Evolutionary conservation across 2,888 invertebrate genomes (phyloP).

Genomic region (Andrena haemorrhoa): DNA sequence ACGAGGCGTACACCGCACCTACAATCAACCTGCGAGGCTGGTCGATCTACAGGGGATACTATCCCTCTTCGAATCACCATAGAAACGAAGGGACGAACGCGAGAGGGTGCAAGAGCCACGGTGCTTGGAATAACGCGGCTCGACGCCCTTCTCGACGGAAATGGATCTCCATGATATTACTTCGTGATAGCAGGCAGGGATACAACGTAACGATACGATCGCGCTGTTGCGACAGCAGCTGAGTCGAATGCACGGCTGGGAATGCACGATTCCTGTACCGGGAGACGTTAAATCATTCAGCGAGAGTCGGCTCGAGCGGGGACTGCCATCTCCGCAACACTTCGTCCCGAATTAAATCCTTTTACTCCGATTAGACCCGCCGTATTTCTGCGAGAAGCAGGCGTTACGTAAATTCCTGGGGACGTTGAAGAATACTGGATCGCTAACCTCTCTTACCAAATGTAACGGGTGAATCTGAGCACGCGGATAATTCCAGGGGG

Average conservation of each 20-base stretch:
- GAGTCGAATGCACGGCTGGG: not conserved
- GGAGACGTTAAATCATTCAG: not conserved
- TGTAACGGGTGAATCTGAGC: not conserved
- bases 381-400: not conserved
- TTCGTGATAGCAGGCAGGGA: slow-evolving; percentile 27
- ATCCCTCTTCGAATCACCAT: slow-evolving; percentile 72
- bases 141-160: slow-evolving; percentile 59
- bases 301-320: not conserved
- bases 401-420: not conserved
- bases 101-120: slow-evolving; percentile 70
- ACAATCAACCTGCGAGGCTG: slow-evolving; percentile 67
- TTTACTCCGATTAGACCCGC: not conserved
- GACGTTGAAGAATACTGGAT: not conserved
- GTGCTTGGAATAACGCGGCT: slow-evolving; percentile 69
- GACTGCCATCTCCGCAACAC: not conserved
- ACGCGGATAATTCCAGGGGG: not conserved
- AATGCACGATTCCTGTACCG: slow-evolving; percentile 1
- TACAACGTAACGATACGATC: slow-evolving; percentile 29
- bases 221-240: slow-evolving; percentile 9
- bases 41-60: slow-evolving; percentile 64
- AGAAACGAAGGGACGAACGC: slow-evolving; percentile 68
- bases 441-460: not conserved
- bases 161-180: slow-evolving; percentile 50
- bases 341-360: slow-evolving; percentile 14
- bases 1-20: slow-evolving; percentile 36